Evolutionary conservation across 2,888 invertebrate species (phyloP).

Genomic region (Drosophila putrida): DNA sequence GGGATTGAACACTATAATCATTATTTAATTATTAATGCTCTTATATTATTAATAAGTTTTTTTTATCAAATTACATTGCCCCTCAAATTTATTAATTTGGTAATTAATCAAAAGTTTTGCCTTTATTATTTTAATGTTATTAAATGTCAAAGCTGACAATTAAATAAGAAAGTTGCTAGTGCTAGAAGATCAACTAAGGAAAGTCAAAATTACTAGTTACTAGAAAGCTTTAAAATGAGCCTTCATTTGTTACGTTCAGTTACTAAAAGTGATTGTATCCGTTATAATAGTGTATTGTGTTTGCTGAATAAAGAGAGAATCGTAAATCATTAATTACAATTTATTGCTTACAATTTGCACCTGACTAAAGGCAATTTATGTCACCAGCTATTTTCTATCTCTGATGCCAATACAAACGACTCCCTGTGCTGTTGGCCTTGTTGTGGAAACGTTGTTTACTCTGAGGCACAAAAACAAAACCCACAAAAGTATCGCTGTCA

Average conservation of each 20-base stretch:
- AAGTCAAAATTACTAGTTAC: no score
- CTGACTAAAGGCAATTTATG: conserved; percentile 74
- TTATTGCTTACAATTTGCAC: conserved; percentile 77
- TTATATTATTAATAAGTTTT: no score
- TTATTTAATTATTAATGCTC: no score
- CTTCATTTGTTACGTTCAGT: neutral
- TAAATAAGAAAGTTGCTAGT: no score
- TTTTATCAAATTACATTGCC: no score
- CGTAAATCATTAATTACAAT: conserved; percentile 80
- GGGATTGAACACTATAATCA: neutral
- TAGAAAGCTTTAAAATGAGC: no score
- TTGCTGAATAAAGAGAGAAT: conserved; percentile 10
- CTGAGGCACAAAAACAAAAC: conserved; percentile 26
- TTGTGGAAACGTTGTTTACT: conserved; percentile 64
- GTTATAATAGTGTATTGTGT: conserved; percentile 24
- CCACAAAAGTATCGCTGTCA: conserved; percentile 55
- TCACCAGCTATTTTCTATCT: conserved; percentile 54
- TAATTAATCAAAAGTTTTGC: no score
- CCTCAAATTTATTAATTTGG: no score
- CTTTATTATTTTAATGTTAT: no score
- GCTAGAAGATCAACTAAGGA: no score
- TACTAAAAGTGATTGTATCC: neutral
- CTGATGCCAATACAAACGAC: conserved; percentile 32
- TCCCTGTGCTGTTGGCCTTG: conserved; percentile 8
- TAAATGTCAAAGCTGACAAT: no score